Evolutionary conservation across 2,797 vertebrate genomes (phyloP), one percentile per base, ranked within the genome.

Genomic region (Etheostoma perlongum): DNA sequence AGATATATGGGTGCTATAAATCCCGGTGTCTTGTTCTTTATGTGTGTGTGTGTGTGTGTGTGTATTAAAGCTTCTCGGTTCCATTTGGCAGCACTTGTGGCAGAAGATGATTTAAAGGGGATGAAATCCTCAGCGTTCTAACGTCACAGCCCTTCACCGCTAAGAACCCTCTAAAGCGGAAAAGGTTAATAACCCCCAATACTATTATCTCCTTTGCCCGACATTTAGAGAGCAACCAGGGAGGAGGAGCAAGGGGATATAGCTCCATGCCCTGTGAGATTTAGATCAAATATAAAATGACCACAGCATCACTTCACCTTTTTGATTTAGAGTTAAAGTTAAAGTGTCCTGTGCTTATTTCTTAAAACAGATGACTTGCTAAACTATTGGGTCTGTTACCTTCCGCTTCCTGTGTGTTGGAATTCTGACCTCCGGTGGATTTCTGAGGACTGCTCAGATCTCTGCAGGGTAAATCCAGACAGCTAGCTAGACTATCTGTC

Each of bases 111-210:
- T 93, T 94, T 94, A 92, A 86, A 87, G 80, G 67, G 87, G 87
- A 89, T 91, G 85, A 86, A 85, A 91, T 79, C 74, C 75, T 86
- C 81, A 71, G 80, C 72, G 85, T 85, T 87, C 89, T 78, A 72
- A 86, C 74, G 58, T 84, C 87, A 86, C 84, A 86, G 88, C 84
- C 88, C 85, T 92, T 91, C 88, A 90, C 92, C 53, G 83, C 89
- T 88, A 81, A 85, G 90, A 91, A 93, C 87, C 84, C 91, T 90
- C 83, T 85, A 91, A 93, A 93, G 92, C 89, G 89, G 91, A 93
- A 94, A 94, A 95, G 92, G 92, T 93, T 94, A 93, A 94, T 92
- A 92, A 91, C 86, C 83, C 63, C 74, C 27, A 27, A 68, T n/a
- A 36, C 85, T 83, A 89, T 93, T 91, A 91, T 90, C 85, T 89